Base-by-base conservation (phyloP, 1,140 invertebrate species). In the Metopolophium dirhodum region DNA sequence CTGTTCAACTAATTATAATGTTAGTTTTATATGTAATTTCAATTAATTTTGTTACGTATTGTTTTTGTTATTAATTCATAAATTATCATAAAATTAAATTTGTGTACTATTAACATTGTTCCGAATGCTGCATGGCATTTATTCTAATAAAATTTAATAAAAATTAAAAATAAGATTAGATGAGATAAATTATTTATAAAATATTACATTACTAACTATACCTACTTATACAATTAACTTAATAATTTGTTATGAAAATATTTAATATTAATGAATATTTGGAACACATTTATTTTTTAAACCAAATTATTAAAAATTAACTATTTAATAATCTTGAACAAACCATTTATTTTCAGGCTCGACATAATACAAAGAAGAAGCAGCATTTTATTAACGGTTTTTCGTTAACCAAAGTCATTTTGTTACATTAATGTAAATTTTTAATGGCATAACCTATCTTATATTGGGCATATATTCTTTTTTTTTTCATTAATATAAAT, bases 401-500 rank as follows among this genome's bases (percentile, higher is more conserved):
- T 92, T 92, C n/a, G 90, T 92, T 92, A 92, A 83, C 77, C 47
- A 90, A 86, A 37, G 91, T 92, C 68, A 83, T 85, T 92, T 23
- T 83, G 41, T 77, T 91, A 77, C 30, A 20, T 77, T 77, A 14
- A 54, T 89, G n/a, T 57, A 57, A 26, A 91, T 77, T 30, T 77
- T 68, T n/a, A 77, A 77, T 91, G 61, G 61, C 90, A 47, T 77
- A 47, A 91, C 57, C 23, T 45, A 68, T 51, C 68, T 92, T 83
- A 82, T 51, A 92, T n/a, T 92, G 91, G n/a, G 68, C 91, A 92
- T 77, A 83, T 82, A 20, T 77, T 77, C 30, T 47, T 49, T 37
- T 54, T 54, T 54, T 51, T 92, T 92, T 85, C 47, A 77, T 91
- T 47, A 91, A 77, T 77, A 91, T 77, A 77, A 91, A 77, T 77